These are phyloP conservation scores for Lydus trimaculatus DNA, from an alignment of 2,888 invertebrate genomes.

Conservation along the genomic window DNA sequence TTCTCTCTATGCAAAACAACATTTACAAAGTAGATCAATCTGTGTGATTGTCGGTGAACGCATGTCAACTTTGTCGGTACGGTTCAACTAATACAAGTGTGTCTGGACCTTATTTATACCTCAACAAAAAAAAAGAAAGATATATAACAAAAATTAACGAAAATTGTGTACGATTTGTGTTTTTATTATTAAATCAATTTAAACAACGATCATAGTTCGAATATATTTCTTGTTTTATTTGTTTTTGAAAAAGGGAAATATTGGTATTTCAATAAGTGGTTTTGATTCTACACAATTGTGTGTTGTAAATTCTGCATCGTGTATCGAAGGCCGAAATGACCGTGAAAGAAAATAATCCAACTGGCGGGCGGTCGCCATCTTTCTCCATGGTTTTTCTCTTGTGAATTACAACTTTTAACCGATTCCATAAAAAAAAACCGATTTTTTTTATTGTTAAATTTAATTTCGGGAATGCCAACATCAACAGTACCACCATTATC, in stretches of 20 bases:
- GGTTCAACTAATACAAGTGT: conserved; percentile 10
- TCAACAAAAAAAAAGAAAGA: background rate
- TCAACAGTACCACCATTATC: background rate
- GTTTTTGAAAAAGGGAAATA: too few relatives aligned
- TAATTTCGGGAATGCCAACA: conserved; percentile 5
- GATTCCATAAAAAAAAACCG: background rate
- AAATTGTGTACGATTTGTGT: conserved; percentile 35
- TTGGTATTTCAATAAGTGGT: background rate
- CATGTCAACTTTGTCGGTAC: conserved; percentile 48
- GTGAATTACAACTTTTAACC: conserved; percentile 33
- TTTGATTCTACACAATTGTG: conserved; percentile 24
- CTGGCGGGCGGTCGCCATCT: conserved; percentile 67
- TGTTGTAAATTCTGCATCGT: conserved; percentile 27
- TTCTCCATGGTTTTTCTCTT: conserved; percentile 64
- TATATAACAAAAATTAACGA: background rate
- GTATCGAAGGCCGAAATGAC: conserved; percentile 52
- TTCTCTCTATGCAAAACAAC: conserved; percentile 59
- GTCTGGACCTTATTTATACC: conserved; percentile 4
- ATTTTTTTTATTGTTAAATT: background rate
- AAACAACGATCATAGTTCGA: background rate
- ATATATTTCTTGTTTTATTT: background rate
- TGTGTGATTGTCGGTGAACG: conserved; percentile 56
- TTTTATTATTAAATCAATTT: too few relatives aligned
- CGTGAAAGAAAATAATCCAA: conserved; percentile 62
- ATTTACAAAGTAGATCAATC: conserved; percentile 61